Conservation (phyloP, 2,888 invertebrate species). For the Zele albiditarsus region DNA sequence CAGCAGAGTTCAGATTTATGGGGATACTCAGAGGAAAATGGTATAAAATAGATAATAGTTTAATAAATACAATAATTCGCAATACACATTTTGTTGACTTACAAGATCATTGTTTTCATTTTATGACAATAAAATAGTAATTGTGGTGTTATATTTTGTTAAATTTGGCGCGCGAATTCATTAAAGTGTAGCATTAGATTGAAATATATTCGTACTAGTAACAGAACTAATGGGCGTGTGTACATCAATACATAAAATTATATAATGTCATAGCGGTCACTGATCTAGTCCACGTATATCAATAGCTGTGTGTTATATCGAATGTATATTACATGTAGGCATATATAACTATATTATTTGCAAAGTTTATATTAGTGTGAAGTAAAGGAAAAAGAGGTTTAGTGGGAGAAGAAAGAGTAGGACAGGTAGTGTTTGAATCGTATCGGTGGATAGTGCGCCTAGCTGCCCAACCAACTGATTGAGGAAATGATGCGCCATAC, state of each 20-base stretch:
- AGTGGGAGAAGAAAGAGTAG: constrained; percentile 27
- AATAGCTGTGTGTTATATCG: constrained; percentile 46
- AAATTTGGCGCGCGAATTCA: too few relatives aligned
- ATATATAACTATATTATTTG: neutral
- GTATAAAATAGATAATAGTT: constrained; percentile 48
- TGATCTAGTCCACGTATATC: constrained; percentile 45
- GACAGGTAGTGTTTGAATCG: constrained; percentile 41
- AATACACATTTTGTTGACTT: too few relatives aligned
- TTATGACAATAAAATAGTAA: too few relatives aligned
- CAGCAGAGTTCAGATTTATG: constrained; percentile 50
- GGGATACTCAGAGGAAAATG: constrained; percentile 59
- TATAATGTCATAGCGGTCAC: neutral
- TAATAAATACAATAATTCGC: too few relatives aligned
- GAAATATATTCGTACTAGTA: neutral
- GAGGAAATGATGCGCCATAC: constrained; percentile 56
- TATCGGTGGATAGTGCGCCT: constrained; percentile 38
- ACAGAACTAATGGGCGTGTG: neutral
- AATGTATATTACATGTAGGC: neutral
- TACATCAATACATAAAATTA: neutral
- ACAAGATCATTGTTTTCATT: too few relatives aligned
- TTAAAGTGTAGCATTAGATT: too few relatives aligned
- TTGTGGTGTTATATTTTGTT: too few relatives aligned
- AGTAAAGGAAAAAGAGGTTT: neutral
- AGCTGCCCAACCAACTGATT: constrained; percentile 51
- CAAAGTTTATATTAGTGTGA: neutral